These are phyloP conservation scores for Mobula birostris DNA, from an alignment of 2,113 vertebrate genomes.

Conservation along the genomic window DNA sequence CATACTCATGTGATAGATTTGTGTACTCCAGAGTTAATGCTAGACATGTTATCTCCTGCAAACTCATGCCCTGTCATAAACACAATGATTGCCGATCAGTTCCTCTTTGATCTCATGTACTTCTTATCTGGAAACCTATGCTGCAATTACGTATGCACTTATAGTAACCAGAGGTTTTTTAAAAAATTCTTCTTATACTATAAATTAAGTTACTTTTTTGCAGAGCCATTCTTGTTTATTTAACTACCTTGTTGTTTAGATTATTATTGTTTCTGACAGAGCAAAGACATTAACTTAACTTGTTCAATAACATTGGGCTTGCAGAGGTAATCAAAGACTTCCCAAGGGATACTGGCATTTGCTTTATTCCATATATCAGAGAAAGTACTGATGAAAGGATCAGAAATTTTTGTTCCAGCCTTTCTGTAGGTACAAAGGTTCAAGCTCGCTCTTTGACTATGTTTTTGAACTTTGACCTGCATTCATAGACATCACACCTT, in stretches of 20 bases:
- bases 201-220: neutral
- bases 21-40: neutral
- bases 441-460: conserved; percentile 26
- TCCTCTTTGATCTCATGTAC: too few species aligned
- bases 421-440: neutral
- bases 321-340: conserved; percentile 33
- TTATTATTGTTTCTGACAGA: conserved; percentile 37
- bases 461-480: neutral
- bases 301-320: conserved; percentile 37
- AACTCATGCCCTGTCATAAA: neutral
- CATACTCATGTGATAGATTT: neutral
- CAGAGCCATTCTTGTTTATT: conserved; percentile 18
- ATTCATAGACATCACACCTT: conserved; percentile 13
- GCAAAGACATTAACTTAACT: conserved; percentile 36
- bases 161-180: too few species aligned
- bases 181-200: neutral
- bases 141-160: neutral
- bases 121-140: neutral
- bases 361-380: conserved; percentile 26
- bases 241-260: conserved; percentile 11
- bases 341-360: conserved; percentile 7
- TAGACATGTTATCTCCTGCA: neutral
- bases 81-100: neutral
- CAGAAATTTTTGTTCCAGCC: neutral
- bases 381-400: neutral